Evolutionary conservation across 2,113 vertebrate genomes (phyloP).

Genomic region (Corydoras sp.): DNA sequence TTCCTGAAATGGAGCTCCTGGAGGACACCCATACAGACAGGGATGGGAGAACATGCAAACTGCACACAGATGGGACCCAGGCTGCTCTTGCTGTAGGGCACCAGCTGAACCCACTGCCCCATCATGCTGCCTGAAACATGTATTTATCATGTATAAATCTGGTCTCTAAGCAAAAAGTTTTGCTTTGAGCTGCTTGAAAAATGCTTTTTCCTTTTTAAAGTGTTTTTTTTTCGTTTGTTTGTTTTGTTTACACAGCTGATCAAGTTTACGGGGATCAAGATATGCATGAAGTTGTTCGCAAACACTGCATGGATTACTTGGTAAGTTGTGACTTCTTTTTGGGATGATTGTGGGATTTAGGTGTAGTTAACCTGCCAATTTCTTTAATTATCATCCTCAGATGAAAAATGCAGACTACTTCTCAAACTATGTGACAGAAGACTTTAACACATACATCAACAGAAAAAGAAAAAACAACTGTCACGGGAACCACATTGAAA

Average conservation of each 20-base stretch:
- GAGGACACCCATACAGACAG: too few species aligned
- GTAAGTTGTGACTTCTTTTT: slow-evolving; percentile 60
- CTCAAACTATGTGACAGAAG: slow-evolving; percentile 93
- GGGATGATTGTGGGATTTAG: background rate
- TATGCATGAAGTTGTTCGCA: slow-evolving; percentile 89
- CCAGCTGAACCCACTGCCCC: too few species aligned
- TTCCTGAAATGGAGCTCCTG: too few species aligned
- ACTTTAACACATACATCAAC: slow-evolving; percentile 94
- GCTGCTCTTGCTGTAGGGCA: too few species aligned
- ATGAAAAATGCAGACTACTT: slow-evolving; percentile 96
- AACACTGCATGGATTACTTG: slow-evolving; percentile 92
- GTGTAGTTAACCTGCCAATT: too few species aligned
- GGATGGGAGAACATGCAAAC: too few species aligned
- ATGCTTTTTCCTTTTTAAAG: too few species aligned
- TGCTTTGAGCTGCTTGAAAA: too few species aligned
- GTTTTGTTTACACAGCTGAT: slow-evolving; percentile 65
- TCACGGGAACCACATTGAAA: slow-evolving; percentile 95
- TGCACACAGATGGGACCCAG: too few species aligned
- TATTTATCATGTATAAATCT: too few species aligned
- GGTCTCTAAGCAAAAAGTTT: too few species aligned
- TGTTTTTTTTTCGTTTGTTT: background rate
- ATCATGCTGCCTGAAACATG: too few species aligned
- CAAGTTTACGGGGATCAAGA: slow-evolving; percentile 90
- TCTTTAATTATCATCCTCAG: slow-evolving; percentile 51
- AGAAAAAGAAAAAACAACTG: slow-evolving; percentile 94